Evolutionary conservation across 2,888 invertebrate species (phyloP).

Genomic region (Salpingus planirostris): DNA sequence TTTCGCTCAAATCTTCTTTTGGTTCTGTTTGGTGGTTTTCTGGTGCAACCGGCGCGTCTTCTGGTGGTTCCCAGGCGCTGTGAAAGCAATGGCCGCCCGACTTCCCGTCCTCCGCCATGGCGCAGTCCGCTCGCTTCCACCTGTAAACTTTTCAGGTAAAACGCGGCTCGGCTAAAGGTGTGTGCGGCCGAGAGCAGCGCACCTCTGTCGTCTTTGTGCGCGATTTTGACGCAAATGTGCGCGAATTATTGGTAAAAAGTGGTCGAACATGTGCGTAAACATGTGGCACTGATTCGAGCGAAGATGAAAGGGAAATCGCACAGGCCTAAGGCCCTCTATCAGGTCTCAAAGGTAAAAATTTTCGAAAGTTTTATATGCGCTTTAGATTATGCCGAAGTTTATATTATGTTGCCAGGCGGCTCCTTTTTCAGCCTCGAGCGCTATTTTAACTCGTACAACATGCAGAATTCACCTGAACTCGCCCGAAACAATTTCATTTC

Average conservation of each 20-base stretch:
- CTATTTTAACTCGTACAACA: too few relatives aligned
- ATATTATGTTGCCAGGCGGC: slow-evolving; percentile 1
- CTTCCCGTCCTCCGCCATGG: slow-evolving; percentile 12
- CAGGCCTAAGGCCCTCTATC: slow-evolving; percentile 57
- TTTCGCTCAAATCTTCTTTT: too few relatives aligned
- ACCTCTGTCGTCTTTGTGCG: slow-evolving; percentile 20
- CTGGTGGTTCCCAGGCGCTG: slow-evolving; percentile 13
- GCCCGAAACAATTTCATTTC: too few relatives aligned
- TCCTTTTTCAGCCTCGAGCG: too few relatives aligned
- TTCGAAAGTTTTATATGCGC: background rate
- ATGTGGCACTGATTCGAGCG: too few relatives aligned
- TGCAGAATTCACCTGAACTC: too few relatives aligned
- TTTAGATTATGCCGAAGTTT: background rate
- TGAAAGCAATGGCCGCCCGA: slow-evolving; percentile 22
- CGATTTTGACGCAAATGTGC: slow-evolving; percentile 26
- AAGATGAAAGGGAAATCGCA: slow-evolving; percentile 54
- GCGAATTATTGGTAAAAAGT: slow-evolving; percentile 28
- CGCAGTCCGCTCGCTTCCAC: slow-evolving; percentile 18
- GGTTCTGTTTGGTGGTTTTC: too few relatives aligned
- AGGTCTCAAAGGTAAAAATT: slow-evolving; percentile 62
- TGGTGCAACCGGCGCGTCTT: background rate
- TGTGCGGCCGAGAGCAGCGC: too few relatives aligned
- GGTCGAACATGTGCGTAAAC: slow-evolving; percentile 33
- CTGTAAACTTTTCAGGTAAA: slow-evolving; percentile 17
- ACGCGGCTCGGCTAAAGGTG: slow-evolving; percentile 9